Evolutionary conservation across 2,888 invertebrate species (phyloP), one percentile per base, ranked within the genome.

Genomic region (Ormyrus nitidulus): DNA sequence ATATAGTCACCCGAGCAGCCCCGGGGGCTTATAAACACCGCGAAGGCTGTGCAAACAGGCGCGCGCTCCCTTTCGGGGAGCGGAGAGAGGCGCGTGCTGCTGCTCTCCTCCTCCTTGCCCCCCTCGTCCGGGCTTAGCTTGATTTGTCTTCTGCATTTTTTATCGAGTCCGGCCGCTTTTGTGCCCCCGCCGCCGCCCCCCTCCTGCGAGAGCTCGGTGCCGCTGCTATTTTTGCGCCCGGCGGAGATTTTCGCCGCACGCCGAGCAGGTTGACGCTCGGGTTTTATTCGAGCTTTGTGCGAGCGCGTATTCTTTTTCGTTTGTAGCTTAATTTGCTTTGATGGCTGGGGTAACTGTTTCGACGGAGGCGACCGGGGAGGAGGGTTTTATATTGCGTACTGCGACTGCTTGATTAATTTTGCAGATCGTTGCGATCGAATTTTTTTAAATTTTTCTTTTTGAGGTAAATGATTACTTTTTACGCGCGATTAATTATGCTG

Each of bases 1-100:
- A 80, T 71, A 80, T 9, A 69, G 74, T 54, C 46, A n/a, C 34
- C 54, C 53, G 51, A 13, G 34, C 61, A 10, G n/a, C n/a, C 53
- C 64, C 34, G 34, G 46, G 58, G 54, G 53, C 62, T 77, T 61
- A 77, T 77, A 77, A 77, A 71, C 70, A 68, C 44, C 61, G 19
- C 59, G 19, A 69, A 76, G 65, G 64, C 72, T 78, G 66, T 11
- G 68, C 78, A 78, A 77, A 77, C 77, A 77, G 44, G 10, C 49
- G 46, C n/a, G 34, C 19, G n/a, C 75, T 59, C 53, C 19, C 61
- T 54, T 2, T 34, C 34, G 34, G 65, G 64, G 66, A 73, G 66
- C 34, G 68, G 73, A 78, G 72, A 77, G 72, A 77, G 44, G 10
- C 49, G 46, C n/a, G 34, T 11, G n/a, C 75, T 59, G 44, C 19